Conservation (phyloP, 2,888 invertebrate species). For the Tigriopus californicus region DNA sequence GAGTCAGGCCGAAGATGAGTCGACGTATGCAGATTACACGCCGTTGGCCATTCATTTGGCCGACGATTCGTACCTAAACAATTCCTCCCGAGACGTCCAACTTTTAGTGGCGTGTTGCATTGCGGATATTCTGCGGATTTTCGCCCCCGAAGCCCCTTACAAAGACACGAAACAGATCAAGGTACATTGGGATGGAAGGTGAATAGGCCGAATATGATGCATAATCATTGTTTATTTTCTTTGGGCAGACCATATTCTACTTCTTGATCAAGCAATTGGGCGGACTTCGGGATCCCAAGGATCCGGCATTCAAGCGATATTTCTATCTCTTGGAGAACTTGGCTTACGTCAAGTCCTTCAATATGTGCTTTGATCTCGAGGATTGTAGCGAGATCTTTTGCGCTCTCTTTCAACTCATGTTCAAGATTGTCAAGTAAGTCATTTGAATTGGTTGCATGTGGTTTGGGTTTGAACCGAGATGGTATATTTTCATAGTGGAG, state of each 20-base stretch:
- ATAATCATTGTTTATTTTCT: too few species aligned
- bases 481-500: slow-evolving; percentile 56
- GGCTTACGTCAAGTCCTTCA: slow-evolving; percentile 93
- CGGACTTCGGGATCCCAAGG: slow-evolving; percentile 85
- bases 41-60: slow-evolving; percentile 79
- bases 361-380: slow-evolving; percentile 94
- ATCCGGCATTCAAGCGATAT: slow-evolving; percentile 90
- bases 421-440: slow-evolving; percentile 80
- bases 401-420: slow-evolving; percentile 76
- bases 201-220: too few species aligned
- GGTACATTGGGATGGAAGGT: too few species aligned
- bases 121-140: slow-evolving; percentile 85
- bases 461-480: slow-evolving; percentile 17
- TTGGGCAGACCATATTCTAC: slow-evolving; percentile 63
- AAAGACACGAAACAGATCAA: slow-evolving; percentile 85
- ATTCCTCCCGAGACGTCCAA: slow-evolving; percentile 77
- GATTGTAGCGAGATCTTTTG: slow-evolving; percentile 94
- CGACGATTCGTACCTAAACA: slow-evolving; percentile 75
- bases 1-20: slow-evolving; percentile 67
- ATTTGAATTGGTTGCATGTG: neutral
- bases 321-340: slow-evolving; percentile 91
- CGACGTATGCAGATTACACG: slow-evolving; percentile 74
- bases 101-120: slow-evolving; percentile 89
- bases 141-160: slow-evolving; percentile 93
- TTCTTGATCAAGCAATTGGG: slow-evolving; percentile 83